Evolutionary conservation across 2,797 vertebrate species (phyloP).

Genomic region (Oreochromis mossambicus): DNA sequence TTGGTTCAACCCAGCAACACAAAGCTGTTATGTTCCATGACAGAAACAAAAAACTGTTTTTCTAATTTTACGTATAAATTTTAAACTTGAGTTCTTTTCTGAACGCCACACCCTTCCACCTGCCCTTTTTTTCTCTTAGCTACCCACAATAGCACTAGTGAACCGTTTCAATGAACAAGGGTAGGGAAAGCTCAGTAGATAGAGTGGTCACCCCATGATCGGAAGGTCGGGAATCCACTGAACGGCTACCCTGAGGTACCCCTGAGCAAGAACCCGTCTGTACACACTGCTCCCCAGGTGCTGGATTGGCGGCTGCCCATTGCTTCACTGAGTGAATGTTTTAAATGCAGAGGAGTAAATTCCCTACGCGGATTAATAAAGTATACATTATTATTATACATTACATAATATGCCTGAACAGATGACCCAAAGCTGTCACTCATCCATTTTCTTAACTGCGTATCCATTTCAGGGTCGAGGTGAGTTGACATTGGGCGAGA

Average conservation of each 20-base stretch:
- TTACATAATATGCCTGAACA: too few species aligned
- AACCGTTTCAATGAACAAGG: not conserved
- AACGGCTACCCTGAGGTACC: not conserved
- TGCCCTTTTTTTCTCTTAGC: rapidly evolving
- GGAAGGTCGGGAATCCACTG: not conserved
- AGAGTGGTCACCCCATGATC: not conserved
- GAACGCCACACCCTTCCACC: too few species aligned
- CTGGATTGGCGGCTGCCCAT: not conserved
- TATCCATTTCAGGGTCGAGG: not conserved
- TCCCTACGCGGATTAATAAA: too few species aligned
- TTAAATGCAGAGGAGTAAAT: too few species aligned
- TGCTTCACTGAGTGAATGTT: too few species aligned
- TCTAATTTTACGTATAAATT: not conserved
- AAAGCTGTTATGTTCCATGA: not conserved
- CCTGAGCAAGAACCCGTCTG: not conserved
- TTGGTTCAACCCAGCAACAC: not conserved
- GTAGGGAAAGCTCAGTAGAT: not conserved
- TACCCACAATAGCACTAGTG: not conserved
- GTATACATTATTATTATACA: too few species aligned
- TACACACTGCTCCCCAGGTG: not conserved
- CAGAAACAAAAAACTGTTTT: not conserved
- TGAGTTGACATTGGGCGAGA: not conserved
- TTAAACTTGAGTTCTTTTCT: not conserved
- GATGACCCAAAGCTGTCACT: not conserved
- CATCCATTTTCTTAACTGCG: not conserved